These are phyloP conservation scores for Coelinius sp. DNA, from an alignment of 2,888 invertebrate genomes.

Conservation along the genomic window DNA sequence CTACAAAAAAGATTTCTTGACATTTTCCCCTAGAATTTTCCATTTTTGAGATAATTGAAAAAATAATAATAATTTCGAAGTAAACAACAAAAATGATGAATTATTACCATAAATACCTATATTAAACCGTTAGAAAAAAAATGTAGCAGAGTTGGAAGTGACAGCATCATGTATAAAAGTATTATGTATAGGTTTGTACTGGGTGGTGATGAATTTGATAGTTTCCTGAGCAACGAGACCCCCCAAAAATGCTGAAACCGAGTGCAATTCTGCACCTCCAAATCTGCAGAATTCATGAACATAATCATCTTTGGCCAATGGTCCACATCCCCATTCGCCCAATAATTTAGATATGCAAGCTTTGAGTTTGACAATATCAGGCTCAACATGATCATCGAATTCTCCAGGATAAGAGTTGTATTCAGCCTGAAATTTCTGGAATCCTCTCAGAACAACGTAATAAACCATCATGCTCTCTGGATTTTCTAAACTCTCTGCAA, in stretches of 20 bases:
- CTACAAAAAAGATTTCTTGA: no score
- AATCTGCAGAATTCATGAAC: slow-evolving; percentile 96
- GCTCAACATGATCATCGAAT: slow-evolving; percentile 86
- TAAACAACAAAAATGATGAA: slow-evolving; percentile 15
- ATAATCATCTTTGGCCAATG: slow-evolving; percentile 88
- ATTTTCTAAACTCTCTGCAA: slow-evolving; percentile 82
- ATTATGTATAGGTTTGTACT: slow-evolving; percentile 97
- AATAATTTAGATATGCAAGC: slow-evolving; percentile 79
- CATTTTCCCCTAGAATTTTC: no score
- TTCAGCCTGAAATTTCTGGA: slow-evolving; percentile 90
- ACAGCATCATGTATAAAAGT: slow-evolving; percentile 96
- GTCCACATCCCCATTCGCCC: slow-evolving; percentile 87
- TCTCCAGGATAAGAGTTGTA: slow-evolving; percentile 93
- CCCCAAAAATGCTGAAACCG: slow-evolving; percentile 92
- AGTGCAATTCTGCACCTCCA: slow-evolving; percentile 95
- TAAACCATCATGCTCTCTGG: slow-evolving; percentile 90
- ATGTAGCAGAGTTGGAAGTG: slow-evolving; percentile 86
- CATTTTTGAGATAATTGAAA: neutral
- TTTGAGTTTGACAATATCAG: slow-evolving; percentile 91
- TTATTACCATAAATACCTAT: neutral
- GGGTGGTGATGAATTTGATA: slow-evolving; percentile 90
- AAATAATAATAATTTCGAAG: no score
- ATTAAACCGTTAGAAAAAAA: slow-evolving; percentile 77
- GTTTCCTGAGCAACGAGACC: slow-evolving; percentile 97
- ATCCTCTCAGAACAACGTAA: slow-evolving; percentile 91